These are phyloP conservation scores for Myiotriccus ornatus DNA, from an alignment of 2,797 vertebrate genomes.

Conservation along the genomic window DNA sequence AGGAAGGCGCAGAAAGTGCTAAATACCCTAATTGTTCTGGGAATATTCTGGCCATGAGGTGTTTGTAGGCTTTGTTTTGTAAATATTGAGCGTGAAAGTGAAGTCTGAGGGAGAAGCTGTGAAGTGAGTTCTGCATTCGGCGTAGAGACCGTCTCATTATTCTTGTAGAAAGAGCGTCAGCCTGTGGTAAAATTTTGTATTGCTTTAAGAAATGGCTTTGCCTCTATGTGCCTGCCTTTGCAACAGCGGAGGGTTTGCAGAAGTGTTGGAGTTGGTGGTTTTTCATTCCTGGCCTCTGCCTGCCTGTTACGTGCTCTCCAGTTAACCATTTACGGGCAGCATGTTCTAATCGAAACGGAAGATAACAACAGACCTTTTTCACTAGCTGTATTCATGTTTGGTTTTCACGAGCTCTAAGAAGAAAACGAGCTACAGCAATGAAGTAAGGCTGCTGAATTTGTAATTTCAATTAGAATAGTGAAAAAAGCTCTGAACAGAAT, in stretches of 20 bases:
- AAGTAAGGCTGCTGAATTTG: neutral
- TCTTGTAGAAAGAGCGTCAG: slow-evolving; percentile 81
- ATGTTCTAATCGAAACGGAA: neutral
- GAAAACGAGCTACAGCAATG: neutral
- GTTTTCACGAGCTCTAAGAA: neutral
- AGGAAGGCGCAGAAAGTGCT: neutral
- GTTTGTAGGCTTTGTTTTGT: slow-evolving; percentile 33
- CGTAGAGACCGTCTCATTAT: slow-evolving; percentile 56
- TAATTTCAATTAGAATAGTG: neutral
- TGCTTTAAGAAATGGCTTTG: slow-evolving; percentile 60
- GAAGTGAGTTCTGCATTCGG: slow-evolving; percentile 43
- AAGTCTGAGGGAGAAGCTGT: slow-evolving; percentile 55
- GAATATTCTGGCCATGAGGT: neutral
- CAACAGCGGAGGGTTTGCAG: neutral
- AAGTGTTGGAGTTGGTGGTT: slow-evolving; percentile 22
- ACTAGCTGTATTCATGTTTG: neutral
- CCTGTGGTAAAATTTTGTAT: slow-evolving; percentile 78
- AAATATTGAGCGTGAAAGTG: slow-evolving; percentile 35
- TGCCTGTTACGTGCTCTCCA: neutral
- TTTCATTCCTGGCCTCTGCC: neutral
- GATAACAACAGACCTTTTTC: neutral
- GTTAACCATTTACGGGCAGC: neutral
- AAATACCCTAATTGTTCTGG: neutral
- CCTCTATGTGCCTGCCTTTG: slow-evolving; percentile 21
- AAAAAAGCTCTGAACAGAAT: neutral